phyloP scores from a whole-genome alignment of 2,888 invertebrate genomes.

The Ectropis crepuscularia region DNA sequence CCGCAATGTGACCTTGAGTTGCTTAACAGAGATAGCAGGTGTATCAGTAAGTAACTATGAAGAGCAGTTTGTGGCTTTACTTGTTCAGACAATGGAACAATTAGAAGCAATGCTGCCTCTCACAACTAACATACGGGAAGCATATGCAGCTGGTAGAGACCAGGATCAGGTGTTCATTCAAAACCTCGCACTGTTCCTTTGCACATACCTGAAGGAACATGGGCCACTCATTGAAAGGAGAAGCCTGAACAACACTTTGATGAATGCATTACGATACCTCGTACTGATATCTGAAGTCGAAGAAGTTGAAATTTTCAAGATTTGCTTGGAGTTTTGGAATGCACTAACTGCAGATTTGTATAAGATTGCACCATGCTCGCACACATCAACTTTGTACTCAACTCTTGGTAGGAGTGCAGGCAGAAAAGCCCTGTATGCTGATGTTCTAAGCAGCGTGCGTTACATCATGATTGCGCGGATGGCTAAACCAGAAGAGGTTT shows the following conservation, averaged over 20 bases:
- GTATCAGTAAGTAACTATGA: slow-evolving; percentile 96
- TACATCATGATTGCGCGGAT: slow-evolving; percentile 99
- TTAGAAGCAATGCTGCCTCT: slow-evolving; percentile 96
- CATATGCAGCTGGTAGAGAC: slow-evolving; percentile 96
- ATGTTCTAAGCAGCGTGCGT: slow-evolving; percentile 94
- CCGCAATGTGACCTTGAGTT: slow-evolving; percentile 98
- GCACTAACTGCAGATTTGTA: slow-evolving; percentile 96
- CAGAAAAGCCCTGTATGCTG: slow-evolving; percentile 90
- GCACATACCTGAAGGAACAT: slow-evolving; percentile 98
- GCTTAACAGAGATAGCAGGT: slow-evolving; percentile 98
- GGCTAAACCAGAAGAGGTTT: slow-evolving; percentile 99
- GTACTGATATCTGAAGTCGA: slow-evolving; percentile 98
- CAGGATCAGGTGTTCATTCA: slow-evolving; percentile 99
- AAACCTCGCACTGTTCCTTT: slow-evolving; percentile 98
- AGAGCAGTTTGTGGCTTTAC: slow-evolving; percentile 95
- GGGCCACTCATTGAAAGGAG: slow-evolving; percentile 94
- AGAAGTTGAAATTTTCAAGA: slow-evolving; percentile 99
- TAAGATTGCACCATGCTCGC: slow-evolving; percentile 91
- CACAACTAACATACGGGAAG: slow-evolving; percentile 95
- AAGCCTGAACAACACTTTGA: slow-evolving; percentile 89
- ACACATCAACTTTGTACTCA: slow-evolving; percentile 69
- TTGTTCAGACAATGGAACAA: slow-evolving; percentile 96
- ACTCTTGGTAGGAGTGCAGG: slow-evolving; percentile 76
- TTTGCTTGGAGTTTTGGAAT: slow-evolving; percentile 99
- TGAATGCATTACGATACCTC: slow-evolving; percentile 94